These are phyloP conservation scores for Canis aureus DNA, from an alignment of 2,113 vertebrate genomes.

Conservation along the genomic window DNA sequence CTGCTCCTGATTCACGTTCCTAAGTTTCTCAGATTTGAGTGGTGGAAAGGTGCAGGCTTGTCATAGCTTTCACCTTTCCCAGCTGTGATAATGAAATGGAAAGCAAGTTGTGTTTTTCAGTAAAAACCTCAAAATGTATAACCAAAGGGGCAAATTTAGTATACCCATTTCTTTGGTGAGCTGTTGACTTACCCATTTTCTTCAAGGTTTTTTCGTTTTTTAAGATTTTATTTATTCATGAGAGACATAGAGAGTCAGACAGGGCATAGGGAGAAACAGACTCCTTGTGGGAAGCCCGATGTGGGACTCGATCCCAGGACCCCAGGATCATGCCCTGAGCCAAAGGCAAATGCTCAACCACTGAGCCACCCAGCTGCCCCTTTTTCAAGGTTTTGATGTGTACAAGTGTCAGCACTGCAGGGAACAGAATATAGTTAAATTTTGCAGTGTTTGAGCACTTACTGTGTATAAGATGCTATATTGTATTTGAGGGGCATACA, in stretches of 20 bases:
- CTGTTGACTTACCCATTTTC: neutral
- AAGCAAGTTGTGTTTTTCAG: conserved; percentile 40
- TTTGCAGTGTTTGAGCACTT: conserved; percentile 1
- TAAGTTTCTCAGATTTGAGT: neutral
- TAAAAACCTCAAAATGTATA: neutral
- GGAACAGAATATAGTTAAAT: conserved; percentile 36
- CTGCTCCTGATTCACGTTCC: neutral
- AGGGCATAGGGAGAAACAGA: no score
- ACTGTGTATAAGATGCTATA: neutral
- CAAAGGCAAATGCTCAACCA: no score
- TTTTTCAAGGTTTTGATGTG: conserved; percentile 39
- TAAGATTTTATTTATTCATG: no score
- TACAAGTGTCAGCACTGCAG: neutral
- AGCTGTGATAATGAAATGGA: neutral
- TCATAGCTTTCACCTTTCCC: neutral
- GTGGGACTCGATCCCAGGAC: no score
- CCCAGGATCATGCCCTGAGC: no score
- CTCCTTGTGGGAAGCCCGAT: no score
- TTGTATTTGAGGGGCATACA: neutral
- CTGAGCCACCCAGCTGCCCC: no score
- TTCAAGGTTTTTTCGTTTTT: no score
- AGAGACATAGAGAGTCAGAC: no score
- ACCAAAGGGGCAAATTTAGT: neutral
- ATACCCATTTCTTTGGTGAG: neutral
- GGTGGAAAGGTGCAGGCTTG: neutral